These are phyloP conservation scores for Apotomis turbidana DNA, from an alignment of 2,888 invertebrate species.

Conservation along the genomic window DNA sequence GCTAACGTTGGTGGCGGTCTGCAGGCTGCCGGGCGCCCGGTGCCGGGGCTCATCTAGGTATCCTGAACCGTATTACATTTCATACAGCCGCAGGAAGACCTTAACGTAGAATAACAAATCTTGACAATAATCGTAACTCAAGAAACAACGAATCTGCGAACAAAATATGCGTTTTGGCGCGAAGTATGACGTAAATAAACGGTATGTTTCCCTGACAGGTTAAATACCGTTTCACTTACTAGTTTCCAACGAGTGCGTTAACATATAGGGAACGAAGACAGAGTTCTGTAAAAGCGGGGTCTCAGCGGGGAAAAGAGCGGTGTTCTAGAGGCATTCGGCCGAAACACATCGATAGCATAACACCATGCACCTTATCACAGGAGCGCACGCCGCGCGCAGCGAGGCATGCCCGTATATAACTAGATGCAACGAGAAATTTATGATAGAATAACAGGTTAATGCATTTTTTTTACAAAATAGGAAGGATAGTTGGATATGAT, in stretches of 20 bases:
- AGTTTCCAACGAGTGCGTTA: neutral
- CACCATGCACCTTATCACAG: neutral
- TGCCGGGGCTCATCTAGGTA: slow-evolving; percentile 1
- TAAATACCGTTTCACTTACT: neutral
- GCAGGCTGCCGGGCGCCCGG: slow-evolving; percentile 8
- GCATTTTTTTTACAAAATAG: slow-evolving; percentile 39
- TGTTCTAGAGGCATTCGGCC: neutral
- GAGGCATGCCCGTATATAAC: neutral
- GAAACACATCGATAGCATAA: slow-evolving; percentile 1
- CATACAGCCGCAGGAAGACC: neutral
- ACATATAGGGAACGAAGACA: neutral
- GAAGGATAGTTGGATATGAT: slow-evolving; percentile 21
- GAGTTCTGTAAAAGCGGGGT: neutral
- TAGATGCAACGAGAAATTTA: slow-evolving; percentile 1
- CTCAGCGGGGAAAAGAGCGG: neutral
- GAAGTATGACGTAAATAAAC: too few relatives aligned
- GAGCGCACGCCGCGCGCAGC: neutral
- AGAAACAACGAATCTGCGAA: neutral
- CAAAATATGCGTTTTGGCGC: neutral
- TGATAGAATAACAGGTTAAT: neutral
- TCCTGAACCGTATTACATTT: neutral
- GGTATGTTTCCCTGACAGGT: neutral
- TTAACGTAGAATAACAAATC: neutral
- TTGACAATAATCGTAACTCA: neutral
- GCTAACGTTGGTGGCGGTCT: neutral